A percentile compares a stretch with the other conserved stretches of the same genome.
Conservation (phyloP, 2,888 invertebrate species). For the Cataglyphis cursor region DNA sequence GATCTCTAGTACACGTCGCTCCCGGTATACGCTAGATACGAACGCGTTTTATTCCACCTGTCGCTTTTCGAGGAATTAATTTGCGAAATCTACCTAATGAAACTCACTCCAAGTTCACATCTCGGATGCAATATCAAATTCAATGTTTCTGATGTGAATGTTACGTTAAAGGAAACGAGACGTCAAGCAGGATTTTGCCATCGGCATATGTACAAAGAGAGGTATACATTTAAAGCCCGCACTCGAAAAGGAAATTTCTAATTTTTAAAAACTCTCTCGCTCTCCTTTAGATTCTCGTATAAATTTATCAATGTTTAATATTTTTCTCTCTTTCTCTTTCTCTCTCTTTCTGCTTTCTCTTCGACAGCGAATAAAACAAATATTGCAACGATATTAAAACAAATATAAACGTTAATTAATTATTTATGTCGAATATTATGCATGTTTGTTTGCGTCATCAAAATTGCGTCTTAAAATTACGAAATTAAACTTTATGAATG, state of each 20-base stretch:
- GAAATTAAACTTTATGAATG: slow-evolving; percentile 27
- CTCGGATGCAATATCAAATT: slow-evolving; percentile 18
- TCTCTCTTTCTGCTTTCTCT: background rate
- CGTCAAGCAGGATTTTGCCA: background rate
- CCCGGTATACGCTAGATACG: slow-evolving; percentile 18
- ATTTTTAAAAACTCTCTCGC: background rate
- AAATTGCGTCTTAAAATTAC: slow-evolving; percentile 2
- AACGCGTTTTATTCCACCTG: slow-evolving; percentile 54
- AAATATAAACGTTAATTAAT: slow-evolving; percentile 19
- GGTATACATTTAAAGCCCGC: background rate
- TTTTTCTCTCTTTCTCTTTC: background rate
- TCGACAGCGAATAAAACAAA: background rate
- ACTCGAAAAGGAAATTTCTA: slow-evolving; percentile 10
- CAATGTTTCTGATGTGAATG: slow-evolving; percentile 18
- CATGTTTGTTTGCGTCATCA: slow-evolving; percentile 1
- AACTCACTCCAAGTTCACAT: slow-evolving; percentile 29
- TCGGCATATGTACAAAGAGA: background rate
- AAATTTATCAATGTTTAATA: background rate
- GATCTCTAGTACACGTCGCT: slow-evolving; percentile 23
- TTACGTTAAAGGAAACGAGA: slow-evolving; percentile 10
- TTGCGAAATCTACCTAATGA: slow-evolving; percentile 48
- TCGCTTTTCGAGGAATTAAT: slow-evolving; percentile 56
- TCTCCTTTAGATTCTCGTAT: background rate
- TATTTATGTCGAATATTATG: slow-evolving; percentile 17
- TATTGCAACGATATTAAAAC: slow-evolving; percentile 8